phyloP scores from a whole-genome alignment of 1,140 invertebrate species.

The Drosophila azteca region DNA sequence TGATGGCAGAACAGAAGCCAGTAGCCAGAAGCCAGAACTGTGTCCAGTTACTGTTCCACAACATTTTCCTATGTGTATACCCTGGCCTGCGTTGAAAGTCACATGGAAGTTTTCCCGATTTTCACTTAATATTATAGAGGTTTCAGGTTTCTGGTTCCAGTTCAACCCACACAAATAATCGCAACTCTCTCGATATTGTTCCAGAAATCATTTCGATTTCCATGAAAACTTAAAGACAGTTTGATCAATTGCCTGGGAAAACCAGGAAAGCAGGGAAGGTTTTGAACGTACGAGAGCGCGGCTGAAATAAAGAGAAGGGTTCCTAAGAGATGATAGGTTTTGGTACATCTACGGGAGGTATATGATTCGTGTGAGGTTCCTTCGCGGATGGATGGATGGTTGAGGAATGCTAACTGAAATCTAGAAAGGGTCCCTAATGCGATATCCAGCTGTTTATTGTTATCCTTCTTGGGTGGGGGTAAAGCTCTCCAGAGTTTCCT shows the following conservation, averaged over 20 bases:
- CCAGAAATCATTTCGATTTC: neutral
- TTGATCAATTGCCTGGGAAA: neutral
- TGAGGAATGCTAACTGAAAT: too few species aligned
- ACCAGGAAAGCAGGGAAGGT: neutral
- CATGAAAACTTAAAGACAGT: conserved; percentile 8
- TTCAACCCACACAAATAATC: neutral
- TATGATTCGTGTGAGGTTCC: too few species aligned
- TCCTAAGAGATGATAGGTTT: conserved; percentile 10
- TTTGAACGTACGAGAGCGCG: conserved; percentile 5
- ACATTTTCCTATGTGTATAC: neutral
- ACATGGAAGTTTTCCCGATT: conserved; percentile 28
- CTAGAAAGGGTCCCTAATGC: too few species aligned
- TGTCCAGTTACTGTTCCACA: conserved; percentile 8
- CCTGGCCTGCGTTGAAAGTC: conserved; percentile 61
- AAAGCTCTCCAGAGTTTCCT: too few species aligned
- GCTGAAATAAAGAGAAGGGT: conserved; percentile 14
- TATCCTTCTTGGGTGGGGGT: too few species aligned
- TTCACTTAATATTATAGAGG: neutral
- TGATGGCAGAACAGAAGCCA: conserved; percentile 24
- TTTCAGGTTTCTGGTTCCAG: neutral
- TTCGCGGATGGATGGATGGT: too few species aligned
- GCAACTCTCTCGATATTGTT: conserved; percentile 2
- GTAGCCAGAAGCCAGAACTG: conserved; percentile 11
- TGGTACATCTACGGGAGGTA: too few species aligned
- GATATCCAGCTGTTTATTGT: too few species aligned